Conservation (phyloP, 2,113 vertebrate genomes). For the Gopherus flavomarginatus region DNA sequence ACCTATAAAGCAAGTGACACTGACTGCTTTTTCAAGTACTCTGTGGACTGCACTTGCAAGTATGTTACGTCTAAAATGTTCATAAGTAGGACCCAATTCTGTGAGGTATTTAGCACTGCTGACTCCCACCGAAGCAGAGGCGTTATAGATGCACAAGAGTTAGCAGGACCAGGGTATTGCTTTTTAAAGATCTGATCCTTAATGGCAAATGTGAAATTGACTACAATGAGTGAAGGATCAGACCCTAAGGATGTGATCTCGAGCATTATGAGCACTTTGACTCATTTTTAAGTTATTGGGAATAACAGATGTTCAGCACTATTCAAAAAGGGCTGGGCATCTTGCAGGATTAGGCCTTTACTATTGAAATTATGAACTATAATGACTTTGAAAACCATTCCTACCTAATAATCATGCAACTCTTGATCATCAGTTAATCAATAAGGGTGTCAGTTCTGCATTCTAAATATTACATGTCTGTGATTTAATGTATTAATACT, state of each 20-base stretch:
- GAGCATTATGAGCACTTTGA: neutral
- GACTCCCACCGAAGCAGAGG: neutral
- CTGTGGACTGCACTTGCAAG: neutral
- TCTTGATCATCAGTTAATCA: neutral
- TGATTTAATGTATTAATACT: neutral
- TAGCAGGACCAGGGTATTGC: neutral
- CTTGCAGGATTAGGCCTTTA: neutral
- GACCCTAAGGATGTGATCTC: neutral
- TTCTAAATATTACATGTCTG: neutral
- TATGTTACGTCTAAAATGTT: neutral
- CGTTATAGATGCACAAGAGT: neutral
- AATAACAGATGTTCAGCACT: neutral
- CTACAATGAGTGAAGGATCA: neutral
- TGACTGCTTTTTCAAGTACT: neutral
- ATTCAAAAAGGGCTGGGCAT: neutral
- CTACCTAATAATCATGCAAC: neutral
- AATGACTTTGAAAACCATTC: neutral
- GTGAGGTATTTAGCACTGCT: neutral
- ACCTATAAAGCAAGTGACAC: neutral
- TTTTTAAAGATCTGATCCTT: neutral
- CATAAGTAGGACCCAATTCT: neutral
- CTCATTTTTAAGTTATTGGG: neutral
- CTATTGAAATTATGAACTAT: neutral
- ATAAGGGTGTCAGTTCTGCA: neutral
- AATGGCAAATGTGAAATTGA: neutral